Evolutionary conservation across 2,888 invertebrate species (phyloP).

Genomic region (Leucophenga montana): DNA sequence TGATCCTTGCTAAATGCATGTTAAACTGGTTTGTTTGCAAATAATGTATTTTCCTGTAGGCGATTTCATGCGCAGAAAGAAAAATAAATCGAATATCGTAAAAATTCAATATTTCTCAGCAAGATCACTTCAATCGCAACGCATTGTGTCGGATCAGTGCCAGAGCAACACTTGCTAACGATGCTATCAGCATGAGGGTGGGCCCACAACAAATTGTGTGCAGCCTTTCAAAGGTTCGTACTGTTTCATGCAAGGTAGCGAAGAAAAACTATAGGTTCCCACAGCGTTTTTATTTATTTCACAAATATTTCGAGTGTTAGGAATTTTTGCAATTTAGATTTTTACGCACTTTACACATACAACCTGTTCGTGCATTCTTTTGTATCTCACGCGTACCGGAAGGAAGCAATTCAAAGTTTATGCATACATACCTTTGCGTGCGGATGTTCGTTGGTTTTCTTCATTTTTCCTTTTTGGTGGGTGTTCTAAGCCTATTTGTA

Average conservation of each 20-base stretch:
- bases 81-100: conserved; percentile 47
- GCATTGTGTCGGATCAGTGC: background rate
- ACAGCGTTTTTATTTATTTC: conserved; percentile 35
- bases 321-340: conserved; percentile 66
- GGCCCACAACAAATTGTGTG: conserved; percentile 61
- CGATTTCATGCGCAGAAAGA: background rate
- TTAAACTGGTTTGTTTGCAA: conserved; percentile 55
- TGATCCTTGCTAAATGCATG: conserved; percentile 60
- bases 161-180: conserved; percentile 40
- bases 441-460: background rate
- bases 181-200: conserved; percentile 62
- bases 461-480: too few relatives aligned
- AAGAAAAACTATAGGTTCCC: conserved; percentile 43
- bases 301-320: conserved; percentile 39
- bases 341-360: conserved; percentile 44
- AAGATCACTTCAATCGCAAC: conserved; percentile 19
- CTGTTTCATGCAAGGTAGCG: background rate
- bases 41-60: conserved; percentile 33
- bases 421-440: background rate
- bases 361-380: conserved; percentile 29
- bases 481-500: conserved; percentile 3
- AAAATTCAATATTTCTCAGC: conserved; percentile 53
- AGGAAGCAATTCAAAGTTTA: conserved; percentile 52
- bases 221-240: conserved; percentile 33
- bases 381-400: conserved; percentile 54